These are phyloP conservation scores for Aricia artaxerxes DNA, from an alignment of 2,888 invertebrate genomes.

Conservation along the genomic window DNA sequence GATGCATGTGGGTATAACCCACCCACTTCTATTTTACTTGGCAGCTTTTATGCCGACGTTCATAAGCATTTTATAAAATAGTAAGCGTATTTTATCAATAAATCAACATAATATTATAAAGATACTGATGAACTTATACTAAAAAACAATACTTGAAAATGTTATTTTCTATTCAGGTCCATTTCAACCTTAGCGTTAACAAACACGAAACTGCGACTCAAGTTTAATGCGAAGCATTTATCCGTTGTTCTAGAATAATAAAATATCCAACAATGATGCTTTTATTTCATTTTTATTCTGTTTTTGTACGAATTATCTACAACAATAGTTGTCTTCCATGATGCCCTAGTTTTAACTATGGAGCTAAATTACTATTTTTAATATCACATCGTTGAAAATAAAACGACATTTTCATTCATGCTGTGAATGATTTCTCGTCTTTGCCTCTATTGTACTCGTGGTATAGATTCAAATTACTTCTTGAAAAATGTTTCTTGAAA, in stretches of 20 bases:
- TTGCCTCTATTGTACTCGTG: neutral
- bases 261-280: constrained; percentile 17
- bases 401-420: constrained; percentile 18
- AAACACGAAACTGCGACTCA: neutral
- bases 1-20: too few relatives aligned
- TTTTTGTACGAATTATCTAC: constrained; percentile 20
- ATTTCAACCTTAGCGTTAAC: neutral
- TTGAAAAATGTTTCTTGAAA: neutral
- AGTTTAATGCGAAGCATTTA: neutral
- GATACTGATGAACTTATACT: too few relatives aligned
- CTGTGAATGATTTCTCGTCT: neutral
- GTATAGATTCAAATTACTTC: neutral
- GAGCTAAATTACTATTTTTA: constrained; percentile 28
- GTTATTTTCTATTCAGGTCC: neutral
- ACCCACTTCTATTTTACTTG: too few relatives aligned
- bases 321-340: constrained; percentile 20
- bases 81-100: too few relatives aligned
- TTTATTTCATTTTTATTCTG: constrained; percentile 13
- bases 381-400: constrained; percentile 19
- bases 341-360: constrained; percentile 23
- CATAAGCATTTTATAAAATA: too few relatives aligned
- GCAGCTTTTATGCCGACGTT: too few relatives aligned
- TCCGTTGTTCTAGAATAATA: neutral
- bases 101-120: too few relatives aligned
- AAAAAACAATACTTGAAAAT: too few relatives aligned